These are phyloP conservation scores for Solenodon paradoxus DNA, from an alignment of 2,113 vertebrate genomes.

Conservation along the genomic window DNA sequence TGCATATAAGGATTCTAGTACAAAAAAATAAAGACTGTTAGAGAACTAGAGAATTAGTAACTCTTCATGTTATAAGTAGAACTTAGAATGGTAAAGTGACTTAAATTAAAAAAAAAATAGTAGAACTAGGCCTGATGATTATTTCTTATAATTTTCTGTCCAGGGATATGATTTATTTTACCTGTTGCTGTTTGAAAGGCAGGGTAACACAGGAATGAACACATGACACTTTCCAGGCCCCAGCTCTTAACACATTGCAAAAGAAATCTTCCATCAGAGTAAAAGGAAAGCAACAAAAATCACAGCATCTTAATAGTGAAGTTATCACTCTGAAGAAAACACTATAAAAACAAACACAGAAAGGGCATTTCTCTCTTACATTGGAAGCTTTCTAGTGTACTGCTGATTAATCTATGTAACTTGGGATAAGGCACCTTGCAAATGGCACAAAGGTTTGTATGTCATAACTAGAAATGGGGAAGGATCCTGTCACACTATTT, in stretches of 20 bases:
- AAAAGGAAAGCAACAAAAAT: not conserved
- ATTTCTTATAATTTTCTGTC: not conserved
- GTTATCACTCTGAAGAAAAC: not conserved
- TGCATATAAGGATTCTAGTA: not conserved
- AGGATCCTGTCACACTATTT: not conserved
- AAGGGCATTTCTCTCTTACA: not conserved
- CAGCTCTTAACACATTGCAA: not conserved
- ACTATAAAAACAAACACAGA: not conserved
- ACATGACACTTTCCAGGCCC: not conserved
- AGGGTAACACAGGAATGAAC: not conserved
- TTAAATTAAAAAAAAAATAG: conserved; percentile 10
- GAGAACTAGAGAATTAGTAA: not conserved
- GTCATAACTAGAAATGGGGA: not conserved
- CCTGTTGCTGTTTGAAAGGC: not conserved
- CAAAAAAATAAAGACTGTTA: not conserved
- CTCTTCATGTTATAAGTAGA: not conserved
- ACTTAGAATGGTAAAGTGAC: not conserved
- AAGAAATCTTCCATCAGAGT: conserved; percentile 7
- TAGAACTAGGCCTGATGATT: not conserved
- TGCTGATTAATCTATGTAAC: not conserved
- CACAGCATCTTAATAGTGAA: not conserved
- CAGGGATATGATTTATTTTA: not conserved
- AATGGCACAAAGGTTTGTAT: not conserved
- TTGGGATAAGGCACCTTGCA: not conserved
- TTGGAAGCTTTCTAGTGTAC: not conserved